Evolutionary conservation across 2,888 invertebrate genomes (phyloP), one percentile per base, ranked within the genome.

Genomic region (Pantelozetes paolii): DNA sequence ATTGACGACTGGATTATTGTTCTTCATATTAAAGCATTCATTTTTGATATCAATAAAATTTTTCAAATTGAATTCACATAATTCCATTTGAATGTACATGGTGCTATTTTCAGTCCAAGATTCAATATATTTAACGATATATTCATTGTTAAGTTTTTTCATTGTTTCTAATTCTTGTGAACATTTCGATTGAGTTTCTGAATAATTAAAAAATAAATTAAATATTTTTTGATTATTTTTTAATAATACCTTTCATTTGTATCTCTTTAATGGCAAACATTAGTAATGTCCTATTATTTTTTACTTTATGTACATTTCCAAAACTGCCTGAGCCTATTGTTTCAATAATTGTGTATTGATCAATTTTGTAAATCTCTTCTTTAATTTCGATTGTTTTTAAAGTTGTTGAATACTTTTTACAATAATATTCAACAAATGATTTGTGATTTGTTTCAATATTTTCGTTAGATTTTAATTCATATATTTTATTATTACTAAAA

Each of bases 11-110:
- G 11, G 3, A 1, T 6, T 57, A 18, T 15, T 2, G 13, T 8
- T 13, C 23, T 11, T 6, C 18, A 9, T 18, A 13, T 45, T 6
- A 23, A 57, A 57, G 3, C 1, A 2, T 15, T 30, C 0, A 2
- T 1, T 0, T 13, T 57, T 57, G 2, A 18, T 1, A 2, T 57
- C 2, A 28, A 30, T 28, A 1, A 57, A 2, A 28, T 57, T 13
- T 13, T 30, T 13, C 0, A 57, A 15, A 30, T 18, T 30, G 6
- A 30, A 1, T 1, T 5, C 5, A 30, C 57, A 57, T 1, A 57
- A 57, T 8, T 57, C 57, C 57, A 57, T 57, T 30, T 57, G 57
- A 30, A 57, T 57, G 57, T 18, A 57, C 13, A 57, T 2, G 30
- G 3, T 15, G 30, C 30, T 57, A 8, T 18, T 30, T 30, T 57